Evolutionary conservation across 2,113 vertebrate genomes (phyloP).

Genomic region (Nothoprocta pentlandii): DNA sequence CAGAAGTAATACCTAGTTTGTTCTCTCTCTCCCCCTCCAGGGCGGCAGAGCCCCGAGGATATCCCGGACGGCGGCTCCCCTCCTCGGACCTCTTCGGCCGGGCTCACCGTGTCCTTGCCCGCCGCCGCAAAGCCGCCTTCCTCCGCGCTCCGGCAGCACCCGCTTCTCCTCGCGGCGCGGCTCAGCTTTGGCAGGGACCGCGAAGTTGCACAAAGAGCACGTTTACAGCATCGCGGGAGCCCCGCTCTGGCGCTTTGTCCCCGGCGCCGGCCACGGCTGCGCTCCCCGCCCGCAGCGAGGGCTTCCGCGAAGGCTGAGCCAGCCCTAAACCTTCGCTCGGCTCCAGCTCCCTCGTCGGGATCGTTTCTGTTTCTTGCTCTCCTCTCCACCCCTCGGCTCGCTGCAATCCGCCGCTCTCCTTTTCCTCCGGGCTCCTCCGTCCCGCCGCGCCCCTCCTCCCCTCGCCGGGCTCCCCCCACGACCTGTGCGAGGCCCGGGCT

Average conservation of each 20-base stretch:
- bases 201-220: constrained; percentile 52
- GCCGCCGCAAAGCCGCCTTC: constrained; percentile 22
- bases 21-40: background rate
- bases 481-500: constrained; percentile 25
- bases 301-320: background rate
- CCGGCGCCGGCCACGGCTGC: background rate
- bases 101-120: background rate
- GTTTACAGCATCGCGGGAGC: background rate
- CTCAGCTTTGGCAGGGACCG: background rate
- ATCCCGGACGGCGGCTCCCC: background rate
- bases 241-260: constrained; percentile 27
- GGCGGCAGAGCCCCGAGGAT: background rate
- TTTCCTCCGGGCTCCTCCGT: background rate
- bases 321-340: background rate
- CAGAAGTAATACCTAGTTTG: background rate
- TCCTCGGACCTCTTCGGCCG: background rate
- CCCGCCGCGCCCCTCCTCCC: background rate
- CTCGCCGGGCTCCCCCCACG: background rate
- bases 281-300: background rate
- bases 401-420: background rate
- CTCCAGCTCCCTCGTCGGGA: background rate
- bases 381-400: background rate
- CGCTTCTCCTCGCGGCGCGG: constrained; percentile 1
- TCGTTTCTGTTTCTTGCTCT: background rate
- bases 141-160: background rate